Evolutionary conservation across 1,140 invertebrate species (phyloP).

Genomic region (Gonioctena quinquepunctata): DNA sequence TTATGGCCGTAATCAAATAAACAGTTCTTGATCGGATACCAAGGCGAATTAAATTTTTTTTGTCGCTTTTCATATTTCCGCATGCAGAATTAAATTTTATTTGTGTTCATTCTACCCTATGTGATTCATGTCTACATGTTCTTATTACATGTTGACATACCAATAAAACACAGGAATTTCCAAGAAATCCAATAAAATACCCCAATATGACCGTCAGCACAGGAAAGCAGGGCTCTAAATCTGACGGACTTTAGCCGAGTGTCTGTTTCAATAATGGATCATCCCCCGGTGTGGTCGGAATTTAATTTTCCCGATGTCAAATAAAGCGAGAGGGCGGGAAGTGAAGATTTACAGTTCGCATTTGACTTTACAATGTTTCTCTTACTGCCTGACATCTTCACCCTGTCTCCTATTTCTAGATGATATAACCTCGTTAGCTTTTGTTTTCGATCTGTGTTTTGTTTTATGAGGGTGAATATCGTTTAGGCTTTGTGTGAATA

Average conservation of each 20-base stretch:
- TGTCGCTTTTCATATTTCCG: too few relatives aligned
- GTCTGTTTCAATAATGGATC: slow-evolving; percentile 15
- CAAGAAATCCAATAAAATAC: slow-evolving; percentile 9
- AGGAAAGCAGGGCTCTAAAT: not conserved
- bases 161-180: not conserved
- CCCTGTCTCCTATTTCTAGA: slow-evolving; percentile 6
- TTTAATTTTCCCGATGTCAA: slow-evolving; percentile 45
- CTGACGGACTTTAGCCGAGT: not conserved
- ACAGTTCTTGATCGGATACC: too few relatives aligned
- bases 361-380: slow-evolving; percentile 47
- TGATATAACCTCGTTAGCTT: not conserved
- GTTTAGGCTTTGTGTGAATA: not conserved
- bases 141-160: not conserved
- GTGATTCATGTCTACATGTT: not conserved
- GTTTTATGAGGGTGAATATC: not conserved
- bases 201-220: not conserved
- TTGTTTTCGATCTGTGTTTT: not conserved
- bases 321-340: slow-evolving; percentile 44
- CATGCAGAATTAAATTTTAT: too few relatives aligned
- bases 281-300: slow-evolving; percentile 22
- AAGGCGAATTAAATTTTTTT: too few relatives aligned
- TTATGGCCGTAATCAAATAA: too few relatives aligned
- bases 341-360: slow-evolving; percentile 42
- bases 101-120: not conserved
- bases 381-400: slow-evolving; percentile 30